phyloP scores from a whole-genome alignment of 2,888 invertebrate genomes.

The Bugula neritina region DNA sequence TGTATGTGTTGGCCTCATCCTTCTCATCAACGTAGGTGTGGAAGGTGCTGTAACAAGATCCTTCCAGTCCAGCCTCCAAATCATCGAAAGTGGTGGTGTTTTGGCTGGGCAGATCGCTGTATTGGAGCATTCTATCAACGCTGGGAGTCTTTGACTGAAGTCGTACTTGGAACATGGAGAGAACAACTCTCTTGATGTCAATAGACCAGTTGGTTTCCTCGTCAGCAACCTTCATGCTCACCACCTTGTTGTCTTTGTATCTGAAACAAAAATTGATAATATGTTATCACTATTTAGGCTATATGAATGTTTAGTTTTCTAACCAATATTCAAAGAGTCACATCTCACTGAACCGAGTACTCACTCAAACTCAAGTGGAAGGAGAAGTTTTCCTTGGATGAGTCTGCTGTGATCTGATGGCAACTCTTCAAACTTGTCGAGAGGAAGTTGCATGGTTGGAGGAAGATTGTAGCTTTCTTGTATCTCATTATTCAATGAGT shows the following conservation, averaged over 20 bases:
- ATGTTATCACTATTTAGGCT: no score
- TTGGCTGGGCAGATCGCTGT: neutral
- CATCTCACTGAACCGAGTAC: no score
- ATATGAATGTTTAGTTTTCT: no score
- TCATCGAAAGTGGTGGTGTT: neutral
- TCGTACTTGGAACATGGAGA: conserved; percentile 29
- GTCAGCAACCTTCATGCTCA: conserved; percentile 38
- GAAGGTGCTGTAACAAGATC: neutral
- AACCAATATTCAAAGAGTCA: no score
- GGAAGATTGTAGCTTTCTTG: neutral
- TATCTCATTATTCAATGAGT: neutral
- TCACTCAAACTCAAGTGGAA: neutral
- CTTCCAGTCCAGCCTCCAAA: neutral
- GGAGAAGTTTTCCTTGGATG: neutral
- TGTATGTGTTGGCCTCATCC: neutral
- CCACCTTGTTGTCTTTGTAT: conserved; percentile 36
- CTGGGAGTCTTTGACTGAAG: neutral
- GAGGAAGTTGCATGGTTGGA: neutral
- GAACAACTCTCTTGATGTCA: conserved; percentile 52
- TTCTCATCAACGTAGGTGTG: neutral
- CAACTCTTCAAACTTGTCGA: neutral
- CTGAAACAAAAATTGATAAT: no score
- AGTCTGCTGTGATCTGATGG: neutral
- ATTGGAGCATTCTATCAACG: neutral
- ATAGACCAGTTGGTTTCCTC: conserved; percentile 50